Conservation (phyloP, 1,140 invertebrate species). For the Orius insidiosus region DNA sequence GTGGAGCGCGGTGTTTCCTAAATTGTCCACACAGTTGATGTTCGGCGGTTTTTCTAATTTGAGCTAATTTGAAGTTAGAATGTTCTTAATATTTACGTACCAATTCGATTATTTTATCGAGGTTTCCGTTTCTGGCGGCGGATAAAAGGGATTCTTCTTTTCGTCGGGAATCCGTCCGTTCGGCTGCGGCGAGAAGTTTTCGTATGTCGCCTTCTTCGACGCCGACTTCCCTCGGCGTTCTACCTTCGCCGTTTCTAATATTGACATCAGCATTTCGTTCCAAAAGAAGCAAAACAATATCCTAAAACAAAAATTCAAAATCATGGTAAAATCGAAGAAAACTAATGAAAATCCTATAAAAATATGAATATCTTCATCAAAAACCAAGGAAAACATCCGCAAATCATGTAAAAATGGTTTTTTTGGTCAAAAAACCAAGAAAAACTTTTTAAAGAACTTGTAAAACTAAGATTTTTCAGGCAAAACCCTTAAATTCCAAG, state of each 20-base stretch:
- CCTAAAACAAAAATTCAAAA: too few species aligned
- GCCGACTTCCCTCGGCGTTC: slow-evolving; percentile 35
- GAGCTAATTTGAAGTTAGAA: slow-evolving; percentile 23
- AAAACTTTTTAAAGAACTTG: too few species aligned
- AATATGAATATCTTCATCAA: too few species aligned
- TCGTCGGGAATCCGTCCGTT: slow-evolving; percentile 33
- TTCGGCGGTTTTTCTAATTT: slow-evolving; percentile 25
- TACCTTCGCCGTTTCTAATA: slow-evolving; percentile 36
- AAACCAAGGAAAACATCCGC: too few species aligned
- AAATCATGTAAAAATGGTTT: too few species aligned
- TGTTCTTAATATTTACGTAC: too few species aligned
- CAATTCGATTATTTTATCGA: slow-evolving; percentile 35
- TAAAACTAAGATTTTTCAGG: too few species aligned
- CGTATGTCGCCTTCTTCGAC: slow-evolving; percentile 32
- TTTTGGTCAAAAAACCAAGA: too few species aligned
- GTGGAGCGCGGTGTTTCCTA: slow-evolving; percentile 51
- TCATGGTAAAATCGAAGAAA: too few species aligned
- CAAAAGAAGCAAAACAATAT: slow-evolving; percentile 45
- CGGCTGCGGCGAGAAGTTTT: slow-evolving; percentile 40
- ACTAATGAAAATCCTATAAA: too few species aligned
- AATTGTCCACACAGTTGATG: slow-evolving; percentile 31
- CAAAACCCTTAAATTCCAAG: too few species aligned
- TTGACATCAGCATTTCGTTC: slow-evolving; percentile 52
- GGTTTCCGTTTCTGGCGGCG: slow-evolving; percentile 37
- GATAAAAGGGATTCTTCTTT: slow-evolving; percentile 35